phyloP scores from a whole-genome alignment of 2,113 vertebrate species.

The Orthonyx spaldingii region DNA sequence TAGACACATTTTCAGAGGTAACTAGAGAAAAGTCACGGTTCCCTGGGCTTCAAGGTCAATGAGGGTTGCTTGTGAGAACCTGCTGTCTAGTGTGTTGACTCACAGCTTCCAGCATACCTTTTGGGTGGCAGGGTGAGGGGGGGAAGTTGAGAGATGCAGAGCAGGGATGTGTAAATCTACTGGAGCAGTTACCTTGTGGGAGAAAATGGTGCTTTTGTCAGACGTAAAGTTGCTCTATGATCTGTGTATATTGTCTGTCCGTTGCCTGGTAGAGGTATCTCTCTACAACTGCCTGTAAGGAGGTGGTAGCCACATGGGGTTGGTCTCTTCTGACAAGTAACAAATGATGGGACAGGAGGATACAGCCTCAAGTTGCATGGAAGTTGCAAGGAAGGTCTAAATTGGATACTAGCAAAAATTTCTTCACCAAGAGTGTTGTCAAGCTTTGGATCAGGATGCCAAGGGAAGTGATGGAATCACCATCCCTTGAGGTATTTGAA shows the following conservation, averaged over 20 bases:
- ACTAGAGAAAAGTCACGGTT: background rate
- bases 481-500: background rate
- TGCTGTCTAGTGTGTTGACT: background rate
- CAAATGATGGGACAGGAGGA: background rate
- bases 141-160: background rate
- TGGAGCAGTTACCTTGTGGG: background rate
- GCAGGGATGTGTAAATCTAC: background rate
- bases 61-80: background rate
- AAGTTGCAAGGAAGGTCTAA: background rate
- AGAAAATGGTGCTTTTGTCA: background rate
- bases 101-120: background rate
- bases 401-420: background rate
- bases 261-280: background rate
- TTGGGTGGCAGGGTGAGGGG: background rate
- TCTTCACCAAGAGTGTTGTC: background rate
- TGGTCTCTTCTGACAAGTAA: background rate
- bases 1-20: background rate
- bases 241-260: background rate
- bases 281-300: background rate
- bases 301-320: fast-evolving
- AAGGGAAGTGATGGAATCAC: background rate
- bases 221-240: background rate
- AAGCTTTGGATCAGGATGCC: background rate
- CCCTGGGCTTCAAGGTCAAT: background rate
- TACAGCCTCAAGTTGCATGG: background rate